Base-by-base conservation (phyloP, 2,797 vertebrate species). In the Chromis chromis region DNA sequence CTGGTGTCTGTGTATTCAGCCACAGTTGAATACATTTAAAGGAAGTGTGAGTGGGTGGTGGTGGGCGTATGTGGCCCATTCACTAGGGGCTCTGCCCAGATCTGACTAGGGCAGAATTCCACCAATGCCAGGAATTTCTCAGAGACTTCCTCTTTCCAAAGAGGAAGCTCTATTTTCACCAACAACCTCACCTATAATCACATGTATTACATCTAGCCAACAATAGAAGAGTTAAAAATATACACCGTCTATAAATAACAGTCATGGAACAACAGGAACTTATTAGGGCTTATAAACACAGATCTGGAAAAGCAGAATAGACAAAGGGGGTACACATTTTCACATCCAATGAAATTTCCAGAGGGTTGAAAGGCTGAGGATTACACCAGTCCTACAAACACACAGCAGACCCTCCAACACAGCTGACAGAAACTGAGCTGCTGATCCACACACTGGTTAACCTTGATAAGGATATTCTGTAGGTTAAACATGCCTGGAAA, bases 171-270 rank as follows among this genome's bases (percentile, higher is more conserved):
- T 56, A 62, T 65, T 86, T 78, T 81, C 62, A 78, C 67, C n/a
- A 58, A 46, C 48, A 60, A 53, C 44, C 61, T 76, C 67, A 75
- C 69, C 46, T 78, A 67, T 74, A 82, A 78, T 79, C 74, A 58
- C 63, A 82, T 79, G 56, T 70, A 76, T 81, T 87, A 72, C 75
- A 78, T 63, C 10, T 24, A 76, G 31, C 44, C 76, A 82, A 82
- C 79, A 89, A 86, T 83, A 61, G 82, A 46, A 28, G 25, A 27
- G 74, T 74, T 89, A 78, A 76, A 88, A 89, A 86, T 87, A 86
- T 64, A 40, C 36, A 11, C 22, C 0, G 3, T 27, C 66, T 86
- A 84, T 80, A 62, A 86, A 87, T 84, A 89, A 50, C 21, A 52
- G 49, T 19, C 6, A 0, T 33, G 60, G 58, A 88, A 90, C 65